Evolutionary conservation across 2,113 vertebrate species (phyloP), one percentile per base, ranked within the genome.

Genomic region (Haplochromis burtoni): DNA sequence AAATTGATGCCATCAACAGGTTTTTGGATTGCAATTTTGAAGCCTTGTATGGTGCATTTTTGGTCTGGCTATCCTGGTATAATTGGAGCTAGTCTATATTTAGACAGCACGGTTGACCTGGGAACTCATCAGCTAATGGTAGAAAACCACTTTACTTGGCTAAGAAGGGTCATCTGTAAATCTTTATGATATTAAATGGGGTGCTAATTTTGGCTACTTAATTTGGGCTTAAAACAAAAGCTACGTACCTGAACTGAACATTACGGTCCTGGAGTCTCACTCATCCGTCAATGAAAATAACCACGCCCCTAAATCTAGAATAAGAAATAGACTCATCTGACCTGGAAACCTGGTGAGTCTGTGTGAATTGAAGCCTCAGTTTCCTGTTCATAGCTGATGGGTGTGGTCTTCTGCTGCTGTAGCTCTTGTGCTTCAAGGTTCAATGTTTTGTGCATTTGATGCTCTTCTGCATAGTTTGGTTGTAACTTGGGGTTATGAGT

Each of bases 251-350:
- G 66, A 45, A 73, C 0, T 16, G 57, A 61, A 10, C 1, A 5
- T 16, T 42, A 73, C 8, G 6, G 68, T 73, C 21, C 38, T 47
- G 57, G 13, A 47, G 24, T 29, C 21, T 45, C 14, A 11, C 3
- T 45, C 24, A 42, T 0, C 66, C 0, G 5, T 71, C 2, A 47
- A 2, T 47, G 40, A 47, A 76, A 29, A 29, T 29, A 45, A 2
- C 3, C 8, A 40, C 12, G 0, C n/a, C 8, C 0, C n/a, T 71
- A 76, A 47, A 17, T 29, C 71, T 47, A 26, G 38, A 26, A 73
- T 73, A 24, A 26, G 66, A 73, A 73, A 45, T 16, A 1, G 2
- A 40, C 1, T 71, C 7, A 24, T 45, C 66, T 42, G 66, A 45
- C 38, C 13, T 26, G 21, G 13, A 4, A 26, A 71, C 8, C 3